These are phyloP conservation scores for Sebastes umbrosus DNA, from an alignment of 2,797 vertebrate species.

Conservation along the genomic window DNA sequence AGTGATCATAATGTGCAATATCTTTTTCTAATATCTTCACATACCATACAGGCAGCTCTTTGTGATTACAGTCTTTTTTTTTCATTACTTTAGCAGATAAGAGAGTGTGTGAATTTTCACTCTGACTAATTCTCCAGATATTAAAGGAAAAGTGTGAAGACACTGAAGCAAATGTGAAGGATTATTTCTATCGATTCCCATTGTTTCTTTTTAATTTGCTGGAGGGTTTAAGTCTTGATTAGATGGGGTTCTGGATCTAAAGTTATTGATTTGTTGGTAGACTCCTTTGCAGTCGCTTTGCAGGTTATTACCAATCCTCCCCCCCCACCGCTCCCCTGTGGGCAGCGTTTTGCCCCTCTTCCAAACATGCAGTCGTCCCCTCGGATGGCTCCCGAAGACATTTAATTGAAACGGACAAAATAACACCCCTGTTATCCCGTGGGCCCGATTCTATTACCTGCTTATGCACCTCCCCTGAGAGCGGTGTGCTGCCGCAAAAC, in stretches of 20 bases:
- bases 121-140: constrained; percentile 27
- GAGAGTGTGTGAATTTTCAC: constrained; percentile 2
- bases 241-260: constrained; percentile 54
- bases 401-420: constrained; percentile 82
- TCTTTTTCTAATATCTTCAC: background rate
- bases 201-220: constrained; percentile 72
- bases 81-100: background rate
- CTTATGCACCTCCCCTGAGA: constrained; percentile 62
- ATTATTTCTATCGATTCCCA: constrained; percentile 70
- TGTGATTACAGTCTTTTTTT: background rate
- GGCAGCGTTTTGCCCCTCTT: constrained; percentile 44
- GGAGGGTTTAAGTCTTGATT: constrained; percentile 56
- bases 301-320: constrained; percentile 49
- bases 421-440: constrained; percentile 72
- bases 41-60: background rate
- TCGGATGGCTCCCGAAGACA: constrained; percentile 52
- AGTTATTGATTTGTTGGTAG: constrained; percentile 73
- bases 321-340: constrained; percentile 45
- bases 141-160: constrained; percentile 37
- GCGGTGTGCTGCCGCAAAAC: constrained; percentile 13
- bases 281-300: constrained; percentile 66
- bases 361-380: constrained; percentile 50
- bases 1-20: background rate
- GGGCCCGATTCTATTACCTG: constrained; percentile 76
- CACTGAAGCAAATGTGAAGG: constrained; percentile 30